phyloP scores from a whole-genome alignment of 2,888 invertebrate species.

The Heteromyza rotundicornis region DNA sequence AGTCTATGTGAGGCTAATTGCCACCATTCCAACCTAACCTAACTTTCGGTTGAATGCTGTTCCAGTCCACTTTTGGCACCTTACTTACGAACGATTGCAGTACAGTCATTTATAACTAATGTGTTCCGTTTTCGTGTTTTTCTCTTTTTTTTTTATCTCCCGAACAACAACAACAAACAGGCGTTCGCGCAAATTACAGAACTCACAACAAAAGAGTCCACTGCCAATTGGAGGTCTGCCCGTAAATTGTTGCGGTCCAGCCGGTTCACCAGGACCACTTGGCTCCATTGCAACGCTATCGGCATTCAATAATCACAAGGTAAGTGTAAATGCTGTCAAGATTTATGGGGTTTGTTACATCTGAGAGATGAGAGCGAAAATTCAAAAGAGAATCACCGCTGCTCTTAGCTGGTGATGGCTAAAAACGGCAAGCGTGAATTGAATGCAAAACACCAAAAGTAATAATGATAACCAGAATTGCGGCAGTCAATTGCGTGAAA shows the following conservation, averaged over 20 bases:
- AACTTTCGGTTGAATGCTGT: background rate
- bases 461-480: too few relatives aligned
- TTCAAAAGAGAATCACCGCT: too few relatives aligned
- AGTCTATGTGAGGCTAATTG: too few relatives aligned
- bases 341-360: background rate
- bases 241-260: slow-evolving; percentile 80
- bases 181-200: slow-evolving; percentile 78
- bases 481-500: too few relatives aligned
- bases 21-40: too few relatives aligned
- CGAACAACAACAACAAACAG: slow-evolving; percentile 53
- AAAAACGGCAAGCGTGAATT: background rate
- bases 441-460: too few relatives aligned
- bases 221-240: slow-evolving; percentile 76
- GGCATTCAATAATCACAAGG: slow-evolving; percentile 84
- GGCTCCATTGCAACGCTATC: slow-evolving; percentile 83
- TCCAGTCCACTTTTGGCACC: background rate
- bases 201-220: slow-evolving; percentile 71
- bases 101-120: slow-evolving; percentile 1
- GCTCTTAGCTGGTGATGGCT: too few relatives aligned
- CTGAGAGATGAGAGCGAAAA: background rate
- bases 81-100: background rate
- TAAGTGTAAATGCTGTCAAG: slow-evolving; percentile 52
- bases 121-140: background rate
- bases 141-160: slow-evolving; percentile 1
- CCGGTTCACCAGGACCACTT: slow-evolving; percentile 81